phyloP scores from a whole-genome alignment of 2,113 vertebrate species.

The Rattus rattus region DNA sequence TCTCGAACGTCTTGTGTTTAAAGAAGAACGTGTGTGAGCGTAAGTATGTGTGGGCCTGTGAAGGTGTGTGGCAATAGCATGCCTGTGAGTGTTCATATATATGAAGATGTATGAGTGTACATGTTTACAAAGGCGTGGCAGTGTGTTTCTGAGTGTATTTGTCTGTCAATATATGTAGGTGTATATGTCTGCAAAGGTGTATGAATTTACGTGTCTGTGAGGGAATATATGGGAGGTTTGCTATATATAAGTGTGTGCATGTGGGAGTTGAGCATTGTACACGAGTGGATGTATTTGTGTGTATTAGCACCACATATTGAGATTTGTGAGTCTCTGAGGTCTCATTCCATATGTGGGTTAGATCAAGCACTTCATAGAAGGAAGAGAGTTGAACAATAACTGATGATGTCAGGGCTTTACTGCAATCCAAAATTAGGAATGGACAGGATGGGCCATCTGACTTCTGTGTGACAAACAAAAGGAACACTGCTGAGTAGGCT shows the following conservation, averaged over 20 bases:
- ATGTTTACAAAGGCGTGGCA: not conserved
- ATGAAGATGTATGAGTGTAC: not conserved
- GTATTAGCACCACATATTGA: too few relatives aligned
- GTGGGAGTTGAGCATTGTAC: not conserved
- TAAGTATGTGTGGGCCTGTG: not conserved
- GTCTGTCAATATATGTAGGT: not conserved
- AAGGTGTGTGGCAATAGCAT: too few relatives aligned
- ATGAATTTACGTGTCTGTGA: too few relatives aligned
- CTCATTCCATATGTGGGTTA: not conserved
- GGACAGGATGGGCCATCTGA: not conserved
- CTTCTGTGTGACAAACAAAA: not conserved
- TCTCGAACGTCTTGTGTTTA: not conserved
- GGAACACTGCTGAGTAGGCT: rapidly evolving
- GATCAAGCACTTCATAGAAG: not conserved
- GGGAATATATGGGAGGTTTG: not conserved
- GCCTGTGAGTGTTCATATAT: not conserved
- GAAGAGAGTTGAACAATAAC: not conserved
- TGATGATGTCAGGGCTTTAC: not conserved
- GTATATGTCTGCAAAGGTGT: not conserved
- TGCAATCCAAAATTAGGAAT: not conserved
- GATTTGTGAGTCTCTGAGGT: not conserved
- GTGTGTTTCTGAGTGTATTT: not conserved
- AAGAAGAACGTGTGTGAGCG: not conserved
- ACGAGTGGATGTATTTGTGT: not conserved
- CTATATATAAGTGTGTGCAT: not conserved